Base-by-base conservation (phyloP, 2,113 vertebrate genomes). In the Vireo altiloquus region DNA sequence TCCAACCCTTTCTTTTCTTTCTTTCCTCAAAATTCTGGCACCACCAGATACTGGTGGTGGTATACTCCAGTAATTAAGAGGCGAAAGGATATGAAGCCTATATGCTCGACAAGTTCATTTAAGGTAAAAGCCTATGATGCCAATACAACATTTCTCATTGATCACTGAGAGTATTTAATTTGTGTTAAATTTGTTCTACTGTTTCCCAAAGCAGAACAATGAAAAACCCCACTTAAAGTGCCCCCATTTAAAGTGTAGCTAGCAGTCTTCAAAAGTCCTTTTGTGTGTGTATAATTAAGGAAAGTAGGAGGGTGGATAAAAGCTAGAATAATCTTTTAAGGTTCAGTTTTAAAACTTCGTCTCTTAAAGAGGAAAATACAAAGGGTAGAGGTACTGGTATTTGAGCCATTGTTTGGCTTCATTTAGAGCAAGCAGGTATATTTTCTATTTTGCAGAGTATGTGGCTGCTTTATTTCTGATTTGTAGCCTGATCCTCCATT, bases 11-110 rank as follows among this genome's bases (percentile, higher is more conserved):
- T 50, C 54, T 87, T 89, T 87, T 87, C 76, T 76, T 78, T 85
- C 77, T 90, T 76, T 59, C 31, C 61, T 94, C 71, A 65, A 87
- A 95, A 63, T 89, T 90, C 71, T 95, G 81, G 57, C 81, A 35
- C 46, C n/a, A 64, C 30, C 33, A 63, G 40, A 63, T 25, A 54
- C 28, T 78, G 85, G 40, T 5, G 12, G 28, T 54, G 31, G 44
- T 53, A 17, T 42, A 65, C 65, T 56, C 14, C 42, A 52, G 61
- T 92, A 83, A 87, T 95, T 84, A 90, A 68, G 28, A 56, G 35
- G 44, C 15, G 49, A 76, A 84, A 87, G 61, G 28, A 76, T 94
- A 18, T 75, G 68, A 82, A 87, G 61, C 49, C 37, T 89, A 2
- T 87, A 69, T 68, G 60, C 33, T 49, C 1, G 2, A 84, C 25